Percentiles rank a stretch among this genome's conserved stretches.
These are phyloP conservation scores for Gobio occitaniae DNA, from an alignment of 2,797 vertebrate genomes.

Conservation along the genomic window DNA sequence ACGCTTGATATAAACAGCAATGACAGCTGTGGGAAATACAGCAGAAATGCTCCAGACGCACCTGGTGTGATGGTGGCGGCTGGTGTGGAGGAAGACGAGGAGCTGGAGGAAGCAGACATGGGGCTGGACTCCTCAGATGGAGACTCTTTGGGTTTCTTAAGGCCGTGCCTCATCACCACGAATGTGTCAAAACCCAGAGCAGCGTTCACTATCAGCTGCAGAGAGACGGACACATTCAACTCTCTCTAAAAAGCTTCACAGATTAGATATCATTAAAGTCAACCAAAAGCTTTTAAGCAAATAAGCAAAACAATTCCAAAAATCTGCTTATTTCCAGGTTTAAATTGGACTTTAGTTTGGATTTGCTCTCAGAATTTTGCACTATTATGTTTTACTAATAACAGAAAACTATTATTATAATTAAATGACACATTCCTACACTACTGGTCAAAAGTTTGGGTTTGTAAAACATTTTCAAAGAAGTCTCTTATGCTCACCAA, in stretches of 20 bases:
- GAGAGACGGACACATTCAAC: neutral
- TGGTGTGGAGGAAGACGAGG: slow-evolving; percentile 72
- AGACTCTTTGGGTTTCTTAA: slow-evolving; percentile 84
- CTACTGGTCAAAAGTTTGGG: neutral
- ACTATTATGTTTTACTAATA: neutral
- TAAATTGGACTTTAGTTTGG: neutral
- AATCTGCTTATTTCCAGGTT: neutral
- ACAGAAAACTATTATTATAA: neutral
- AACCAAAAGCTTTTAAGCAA: neutral
- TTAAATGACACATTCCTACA: neutral
- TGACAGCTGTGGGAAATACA: too few species aligned
- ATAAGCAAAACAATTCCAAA: neutral
- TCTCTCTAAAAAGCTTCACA: too few species aligned
- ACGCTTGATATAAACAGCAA: neutral
- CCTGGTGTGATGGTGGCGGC: slow-evolving; percentile 60
- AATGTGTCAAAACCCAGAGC: slow-evolving; percentile 98
- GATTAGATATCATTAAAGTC: neutral
- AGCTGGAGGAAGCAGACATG: slow-evolving; percentile 75
- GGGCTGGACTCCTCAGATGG: slow-evolving; percentile 74
- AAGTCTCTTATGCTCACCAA: too few species aligned
- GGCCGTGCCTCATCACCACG: slow-evolving; percentile 97
- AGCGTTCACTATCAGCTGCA: slow-evolving; percentile 92
- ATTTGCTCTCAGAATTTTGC: neutral
- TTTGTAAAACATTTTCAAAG: neutral
- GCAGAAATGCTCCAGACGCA: neutral